These are phyloP conservation scores for Zophobas atratus DNA, from an alignment of 1,140 invertebrate species.

Conservation along the genomic window DNA sequence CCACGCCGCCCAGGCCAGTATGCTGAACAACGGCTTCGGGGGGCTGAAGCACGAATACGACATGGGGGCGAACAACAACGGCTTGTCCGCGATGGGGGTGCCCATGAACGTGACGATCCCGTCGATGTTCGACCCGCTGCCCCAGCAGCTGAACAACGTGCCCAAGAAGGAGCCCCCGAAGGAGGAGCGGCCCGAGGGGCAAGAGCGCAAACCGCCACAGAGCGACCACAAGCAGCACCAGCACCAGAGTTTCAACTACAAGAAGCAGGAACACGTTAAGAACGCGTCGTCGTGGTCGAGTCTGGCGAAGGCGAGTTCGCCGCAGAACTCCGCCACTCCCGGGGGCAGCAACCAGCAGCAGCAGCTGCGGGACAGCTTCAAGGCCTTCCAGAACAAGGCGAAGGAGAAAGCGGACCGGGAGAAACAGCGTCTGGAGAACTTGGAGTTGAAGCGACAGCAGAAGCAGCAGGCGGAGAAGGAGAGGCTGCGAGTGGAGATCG, in stretches of 20 bases:
- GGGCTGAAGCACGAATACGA: slow-evolving; percentile 69
- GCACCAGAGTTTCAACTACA: slow-evolving; percentile 11
- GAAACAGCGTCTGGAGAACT: slow-evolving; percentile 86
- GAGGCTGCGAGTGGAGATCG: slow-evolving; percentile 83
- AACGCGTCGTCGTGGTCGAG: slow-evolving; percentile 95
- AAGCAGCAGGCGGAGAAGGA: slow-evolving; percentile 90
- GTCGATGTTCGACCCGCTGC: slow-evolving; percentile 79
- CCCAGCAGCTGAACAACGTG: slow-evolving; percentile 62
- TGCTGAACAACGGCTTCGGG: slow-evolving; percentile 71
- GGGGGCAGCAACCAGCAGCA: slow-evolving; percentile 73
- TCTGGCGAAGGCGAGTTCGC: slow-evolving; percentile 85
- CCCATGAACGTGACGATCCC: slow-evolving; percentile 69
- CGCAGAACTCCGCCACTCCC: slow-evolving; percentile 70
- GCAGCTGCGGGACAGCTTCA: slow-evolving; percentile 80
- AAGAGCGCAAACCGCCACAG: slow-evolving; percentile 1
- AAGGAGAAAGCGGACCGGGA: slow-evolving; percentile 95
- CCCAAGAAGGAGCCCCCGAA: slow-evolving; percentile 65
- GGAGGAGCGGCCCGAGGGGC: slow-evolving; percentile 51
- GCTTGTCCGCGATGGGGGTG: slow-evolving; percentile 70
- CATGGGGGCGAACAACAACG: slow-evolving; percentile 69
- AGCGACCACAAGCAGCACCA: slow-evolving; percentile 67
- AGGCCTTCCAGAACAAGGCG: slow-evolving; percentile 94
- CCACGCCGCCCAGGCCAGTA: slow-evolving; percentile 39
- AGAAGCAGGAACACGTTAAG: slow-evolving; percentile 82
- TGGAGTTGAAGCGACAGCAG: slow-evolving; percentile 82